Base-by-base conservation (phyloP, 2,888 invertebrate species). In the Polyommatus icarus region DNA sequence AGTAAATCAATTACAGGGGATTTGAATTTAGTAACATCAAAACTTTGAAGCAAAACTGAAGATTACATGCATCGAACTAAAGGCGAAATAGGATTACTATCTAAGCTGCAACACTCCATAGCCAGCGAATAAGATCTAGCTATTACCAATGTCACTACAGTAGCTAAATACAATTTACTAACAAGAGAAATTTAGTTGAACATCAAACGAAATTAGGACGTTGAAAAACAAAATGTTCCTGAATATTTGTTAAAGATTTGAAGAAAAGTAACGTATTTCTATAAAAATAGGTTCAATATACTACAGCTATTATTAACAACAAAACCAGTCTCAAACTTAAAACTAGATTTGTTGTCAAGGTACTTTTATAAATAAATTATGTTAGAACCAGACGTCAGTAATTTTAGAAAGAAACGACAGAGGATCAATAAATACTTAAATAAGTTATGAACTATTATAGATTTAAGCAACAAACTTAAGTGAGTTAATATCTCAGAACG, bases 261-360 rank as follows among this genome's bases (percentile, higher is more conserved):
- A 54, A 18, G 18, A 10, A 18, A 54, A 18, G 54, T 5, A 36
- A 36, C 29, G 29, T 8, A 54, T 54, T 54, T 18, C 12, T 32
- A 10, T 71, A 24, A 12, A 67, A 15, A 15, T 32, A 67, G n/a
- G 18, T 54, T 12, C 15, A 29, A 29, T 50, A 54, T 54, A 50
- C 12, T 46, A 67, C 15, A 67, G 20, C 12, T 67, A 67, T 67
- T 12, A 32, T 67, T 15, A 67, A 29, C 18, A 67, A 67, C 67
- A 29, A 18, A 32, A 67, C 29, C 29, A 67, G 67, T 67, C 32
- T 67, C 24, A 29, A 29, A 32, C 29, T 10, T 12, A 24, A 67
- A 29, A 32, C 67, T 67, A 67, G 67, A 67, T 67, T 29, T 67
- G 67, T 29, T 67, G 67, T 67, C 67, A 67, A 67, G 29, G 29